These are phyloP conservation scores for Lerema accius DNA, from an alignment of 1,140 invertebrate species.

Conservation along the genomic window DNA sequence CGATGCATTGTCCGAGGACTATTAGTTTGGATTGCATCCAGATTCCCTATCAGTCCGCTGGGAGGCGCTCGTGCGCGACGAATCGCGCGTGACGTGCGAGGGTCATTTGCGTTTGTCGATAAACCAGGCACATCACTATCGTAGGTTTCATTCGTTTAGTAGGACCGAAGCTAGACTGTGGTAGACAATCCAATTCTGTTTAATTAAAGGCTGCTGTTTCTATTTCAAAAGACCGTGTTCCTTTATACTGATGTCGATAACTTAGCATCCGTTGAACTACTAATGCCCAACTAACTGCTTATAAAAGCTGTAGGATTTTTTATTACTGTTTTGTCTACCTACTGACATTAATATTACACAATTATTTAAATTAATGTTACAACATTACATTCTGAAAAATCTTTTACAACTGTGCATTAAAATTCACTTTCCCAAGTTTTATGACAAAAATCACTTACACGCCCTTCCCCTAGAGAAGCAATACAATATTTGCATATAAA, in stretches of 20 bases:
- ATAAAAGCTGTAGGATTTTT: no score
- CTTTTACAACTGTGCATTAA: background rate
- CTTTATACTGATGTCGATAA: no score
- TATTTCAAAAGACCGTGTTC: no score
- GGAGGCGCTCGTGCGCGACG: constrained; percentile 29
- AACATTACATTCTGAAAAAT: no score
- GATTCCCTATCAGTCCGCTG: constrained; percentile 32
- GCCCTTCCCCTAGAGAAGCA: constrained; percentile 6
- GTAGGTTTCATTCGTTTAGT: background rate
- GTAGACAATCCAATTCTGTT: no score
- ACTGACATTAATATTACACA: no score
- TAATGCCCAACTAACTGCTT: no score
- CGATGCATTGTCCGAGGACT: constrained; percentile 35
- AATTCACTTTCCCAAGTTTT: constrained; percentile 13
- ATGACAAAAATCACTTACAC: constrained; percentile 14
- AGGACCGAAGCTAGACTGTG: no score
- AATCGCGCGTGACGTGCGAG: constrained; percentile 13
- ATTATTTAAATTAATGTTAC: no score
- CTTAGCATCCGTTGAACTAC: no score
- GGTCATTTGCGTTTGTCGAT: constrained; percentile 36
- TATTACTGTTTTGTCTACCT: no score
- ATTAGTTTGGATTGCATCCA: constrained; percentile 38
- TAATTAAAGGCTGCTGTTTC: no score
- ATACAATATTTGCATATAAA: constrained; percentile 26
- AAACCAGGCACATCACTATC: constrained; percentile 20